phyloP scores from a whole-genome alignment of 2,113 vertebrate species.

The Corythoichthys haematopterus region DNA sequence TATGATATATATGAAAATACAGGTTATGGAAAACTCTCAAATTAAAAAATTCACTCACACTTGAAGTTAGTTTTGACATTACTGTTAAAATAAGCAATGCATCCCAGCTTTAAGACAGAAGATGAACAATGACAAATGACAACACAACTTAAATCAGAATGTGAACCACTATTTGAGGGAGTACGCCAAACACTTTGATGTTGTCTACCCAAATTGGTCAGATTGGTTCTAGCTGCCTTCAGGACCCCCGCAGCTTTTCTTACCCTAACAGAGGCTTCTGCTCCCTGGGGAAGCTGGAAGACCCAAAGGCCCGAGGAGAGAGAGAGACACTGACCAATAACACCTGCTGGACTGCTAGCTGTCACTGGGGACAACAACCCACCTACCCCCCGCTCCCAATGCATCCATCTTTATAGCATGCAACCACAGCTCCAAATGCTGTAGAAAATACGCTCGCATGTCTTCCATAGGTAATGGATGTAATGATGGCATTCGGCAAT shows the following conservation, averaged over 20 bases:
- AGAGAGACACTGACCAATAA: slow-evolving; percentile 46
- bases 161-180: not conserved
- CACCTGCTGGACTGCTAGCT: slow-evolving; percentile 52
- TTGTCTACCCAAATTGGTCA: not conserved
- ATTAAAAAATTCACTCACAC: too few species aligned
- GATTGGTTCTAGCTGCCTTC: slow-evolving; percentile 33
- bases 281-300: slow-evolving; percentile 38
- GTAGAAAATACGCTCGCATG: not conserved
- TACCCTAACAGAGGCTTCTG: slow-evolving; percentile 32
- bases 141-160: not conserved
- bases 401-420: slow-evolving; percentile 11
- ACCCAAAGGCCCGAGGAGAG: slow-evolving; percentile 27
- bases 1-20: too few species aligned
- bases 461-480: slow-evolving; percentile 35
- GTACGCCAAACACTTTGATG: not conserved
- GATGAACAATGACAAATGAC: slow-evolving; percentile 4
- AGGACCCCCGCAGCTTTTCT: slow-evolving; percentile 50
- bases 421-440: not conserved
- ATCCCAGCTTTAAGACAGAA: not conserved
- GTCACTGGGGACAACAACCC: slow-evolving; percentile 40
- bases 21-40: not conserved
- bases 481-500: slow-evolving; percentile 28
- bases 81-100: not conserved
- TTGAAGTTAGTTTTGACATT: not conserved
- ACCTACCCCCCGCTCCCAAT: slow-evolving; percentile 53